Evolutionary conservation across 2,888 invertebrate genomes (phyloP), one percentile per base, ranked within the genome.

Genomic region (Cephus pulcher): DNA sequence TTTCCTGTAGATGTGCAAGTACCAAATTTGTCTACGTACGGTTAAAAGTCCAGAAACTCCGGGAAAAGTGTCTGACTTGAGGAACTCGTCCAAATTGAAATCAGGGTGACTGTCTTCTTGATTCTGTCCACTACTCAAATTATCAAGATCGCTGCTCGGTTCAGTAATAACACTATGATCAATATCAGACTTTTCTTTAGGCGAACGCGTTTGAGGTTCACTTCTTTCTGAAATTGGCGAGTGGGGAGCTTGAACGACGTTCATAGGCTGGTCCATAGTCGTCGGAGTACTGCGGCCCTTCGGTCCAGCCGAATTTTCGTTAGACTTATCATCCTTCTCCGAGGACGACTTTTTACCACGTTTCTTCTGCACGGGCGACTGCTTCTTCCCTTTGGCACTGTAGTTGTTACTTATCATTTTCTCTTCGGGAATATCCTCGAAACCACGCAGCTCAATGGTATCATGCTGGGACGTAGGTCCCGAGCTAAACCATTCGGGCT

Each of bases 381-480:
- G 90, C 81, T 92, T 92, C 82, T 93, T 93, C 75, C 81, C 83
- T 79, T 88, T 89, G 76, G 80, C 80, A 56, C 80, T 76, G 78
- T 84, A 82, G 78, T 82, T 79, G 69, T 81, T 85, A 73, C 73
- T 84, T 12, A 84, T 80, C 1, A 77, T 86, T 79, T 88, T 92
- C 70, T 92, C 92, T 69, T 91, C 92, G 0, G 95, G 94, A 82
- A 90, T 88, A 80, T 96, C 97, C 86, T 98, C 98, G 92, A 98
- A 98, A 32, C 98, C 98, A 75, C 96, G 95, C 85, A 98, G 93
- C 92, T 98, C 98, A 86, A 98, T 98, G 69, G 97, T 97, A 87
- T 98, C 98, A 88, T 95, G 93, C 90, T 98, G 97, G 81, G 98
- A 98, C 81, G 96, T 96, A 74, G 98, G 98, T 73, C 98, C 98